Conservation (phyloP, 1,140 invertebrate genomes). For the Armadillidium nasatum region DNA sequence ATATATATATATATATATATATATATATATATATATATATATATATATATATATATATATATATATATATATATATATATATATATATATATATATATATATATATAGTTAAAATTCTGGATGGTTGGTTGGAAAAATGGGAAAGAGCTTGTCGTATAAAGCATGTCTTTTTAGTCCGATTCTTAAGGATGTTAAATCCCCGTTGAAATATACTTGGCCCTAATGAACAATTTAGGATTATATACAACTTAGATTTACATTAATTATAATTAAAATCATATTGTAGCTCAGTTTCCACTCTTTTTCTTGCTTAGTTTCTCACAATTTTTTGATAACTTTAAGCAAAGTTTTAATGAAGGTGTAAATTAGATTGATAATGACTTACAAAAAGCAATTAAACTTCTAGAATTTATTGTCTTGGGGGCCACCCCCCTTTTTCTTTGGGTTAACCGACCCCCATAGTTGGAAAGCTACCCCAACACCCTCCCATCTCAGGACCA, state of each 20-base stretch:
- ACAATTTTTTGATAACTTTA: constrained; percentile 32
- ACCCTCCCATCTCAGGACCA: too few species aligned
- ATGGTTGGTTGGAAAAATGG: too few species aligned
- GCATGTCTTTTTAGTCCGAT: background rate
- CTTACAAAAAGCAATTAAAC: constrained; percentile 45
- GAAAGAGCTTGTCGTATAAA: background rate
- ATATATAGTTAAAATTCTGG: too few species aligned
- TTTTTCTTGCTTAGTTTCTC: constrained; percentile 31
- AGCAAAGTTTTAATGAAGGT: constrained; percentile 45
- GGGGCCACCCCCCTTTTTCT: too few species aligned
- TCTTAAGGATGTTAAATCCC: background rate
- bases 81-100: too few species aligned
- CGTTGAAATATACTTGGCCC: background rate
- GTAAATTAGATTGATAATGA: constrained; percentile 46
- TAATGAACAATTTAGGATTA: constrained; percentile 1
- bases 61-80: too few species aligned
- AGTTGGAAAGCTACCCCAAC: background rate
- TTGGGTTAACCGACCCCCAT: background rate
- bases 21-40: too few species aligned
- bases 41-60: too few species aligned
- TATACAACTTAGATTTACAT: constrained; percentile 1
- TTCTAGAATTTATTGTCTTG: constrained; percentile 43
- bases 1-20: too few species aligned
- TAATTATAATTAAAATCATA: constrained; percentile 14
- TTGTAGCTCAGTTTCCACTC: background rate